Evolutionary conservation across 2,888 invertebrate species (phyloP).

Genomic region (Liposcelis brunnea): DNA sequence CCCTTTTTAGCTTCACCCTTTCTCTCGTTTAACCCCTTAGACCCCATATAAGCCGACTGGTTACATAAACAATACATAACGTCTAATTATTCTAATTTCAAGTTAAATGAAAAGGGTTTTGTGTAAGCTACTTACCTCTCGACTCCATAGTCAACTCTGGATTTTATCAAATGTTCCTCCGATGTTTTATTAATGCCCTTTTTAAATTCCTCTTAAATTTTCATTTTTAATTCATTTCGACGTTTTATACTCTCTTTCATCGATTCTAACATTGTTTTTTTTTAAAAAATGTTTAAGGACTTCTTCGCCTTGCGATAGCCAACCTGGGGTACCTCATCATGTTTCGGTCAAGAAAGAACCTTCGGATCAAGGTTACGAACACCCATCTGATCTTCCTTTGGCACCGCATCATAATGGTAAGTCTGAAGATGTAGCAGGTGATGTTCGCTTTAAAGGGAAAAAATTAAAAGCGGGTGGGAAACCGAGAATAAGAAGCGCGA

Average conservation of each 20-base stretch:
- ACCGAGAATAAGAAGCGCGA: no score
- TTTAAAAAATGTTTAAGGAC: not conserved
- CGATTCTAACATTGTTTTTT: no score
- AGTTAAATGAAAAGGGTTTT: slow-evolving; percentile 9
- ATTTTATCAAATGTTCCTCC: not conserved
- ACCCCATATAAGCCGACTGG: not conserved
- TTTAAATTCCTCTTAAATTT: slow-evolving; percentile 8
- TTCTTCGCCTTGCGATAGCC: not conserved
- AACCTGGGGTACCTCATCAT: not conserved
- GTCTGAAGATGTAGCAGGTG: no score
- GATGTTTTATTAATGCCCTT: slow-evolving; percentile 8
- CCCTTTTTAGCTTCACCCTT: no score
- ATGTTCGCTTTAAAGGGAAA: no score
- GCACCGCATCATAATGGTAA: not conserved
- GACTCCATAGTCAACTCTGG: not conserved
- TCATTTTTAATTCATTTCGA: slow-evolving; percentile 7
- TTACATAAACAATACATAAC: slow-evolving; percentile 8
- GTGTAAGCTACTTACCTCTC: slow-evolving; percentile 5
- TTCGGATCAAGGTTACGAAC: slow-evolving; percentile 1
- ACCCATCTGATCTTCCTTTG: not conserved
- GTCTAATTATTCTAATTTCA: slow-evolving; percentile 9
- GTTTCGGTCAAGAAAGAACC: slow-evolving; percentile 7
- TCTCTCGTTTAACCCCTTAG: not conserved
- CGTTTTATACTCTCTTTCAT: not conserved
- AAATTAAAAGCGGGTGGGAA: no score